These are phyloP conservation scores for Malurus elegans DNA, from an alignment of 2,113 vertebrate species.

Conservation along the genomic window DNA sequence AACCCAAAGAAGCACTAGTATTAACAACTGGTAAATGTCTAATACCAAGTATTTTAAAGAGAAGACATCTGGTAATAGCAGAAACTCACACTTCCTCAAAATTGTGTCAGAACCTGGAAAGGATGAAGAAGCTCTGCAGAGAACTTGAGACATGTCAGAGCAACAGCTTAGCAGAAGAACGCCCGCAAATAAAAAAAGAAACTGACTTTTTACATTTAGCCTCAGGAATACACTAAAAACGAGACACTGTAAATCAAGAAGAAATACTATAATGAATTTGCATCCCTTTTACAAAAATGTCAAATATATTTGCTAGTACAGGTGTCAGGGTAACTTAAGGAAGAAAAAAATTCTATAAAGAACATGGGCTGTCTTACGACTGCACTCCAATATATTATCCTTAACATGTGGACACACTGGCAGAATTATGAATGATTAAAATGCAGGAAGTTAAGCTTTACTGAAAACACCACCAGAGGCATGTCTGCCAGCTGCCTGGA, in stretches of 20 bases:
- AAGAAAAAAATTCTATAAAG: neutral
- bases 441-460: neutral
- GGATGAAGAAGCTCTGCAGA: neutral
- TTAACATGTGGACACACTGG: neutral
- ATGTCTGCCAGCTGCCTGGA: neutral
- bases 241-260: neutral
- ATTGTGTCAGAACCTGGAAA: neutral
- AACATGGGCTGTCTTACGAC: neutral
- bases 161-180: neutral
- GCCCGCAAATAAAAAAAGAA: neutral
- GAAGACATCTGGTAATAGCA: neutral
- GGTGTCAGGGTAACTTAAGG: neutral
- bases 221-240: neutral
- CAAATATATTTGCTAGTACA: neutral
- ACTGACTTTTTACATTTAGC: neutral
- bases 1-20: neutral
- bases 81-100: conserved; percentile 46
- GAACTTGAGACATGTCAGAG: neutral
- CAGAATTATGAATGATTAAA: neutral
- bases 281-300: neutral
- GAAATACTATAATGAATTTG: neutral
- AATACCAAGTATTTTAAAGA: neutral
- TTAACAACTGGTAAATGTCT: neutral
- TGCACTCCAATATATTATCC: neutral
- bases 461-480: neutral